These are phyloP conservation scores for Tiaroga cobitis DNA, from an alignment of 2,797 vertebrate species.

Conservation along the genomic window DNA sequence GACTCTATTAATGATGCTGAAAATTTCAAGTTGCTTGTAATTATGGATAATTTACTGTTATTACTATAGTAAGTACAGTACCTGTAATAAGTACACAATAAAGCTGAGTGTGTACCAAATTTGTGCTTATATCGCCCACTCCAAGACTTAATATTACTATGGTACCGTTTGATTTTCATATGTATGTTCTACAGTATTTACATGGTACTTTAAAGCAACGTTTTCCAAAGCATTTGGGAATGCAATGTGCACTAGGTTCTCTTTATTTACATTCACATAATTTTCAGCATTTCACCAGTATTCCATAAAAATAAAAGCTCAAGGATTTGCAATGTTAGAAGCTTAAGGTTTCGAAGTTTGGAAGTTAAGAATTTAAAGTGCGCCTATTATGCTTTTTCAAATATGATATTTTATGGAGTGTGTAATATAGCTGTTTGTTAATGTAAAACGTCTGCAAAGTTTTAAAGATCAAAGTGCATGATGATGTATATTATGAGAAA, in stretches of 20 bases:
- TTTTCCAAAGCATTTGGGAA: neutral
- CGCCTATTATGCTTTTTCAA: too few relatives aligned
- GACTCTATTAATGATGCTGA: neutral
- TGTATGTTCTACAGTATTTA: too few relatives aligned
- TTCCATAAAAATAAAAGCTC: neutral
- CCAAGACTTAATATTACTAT: neutral
- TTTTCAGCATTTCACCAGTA: neutral
- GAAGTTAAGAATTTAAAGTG: neutral
- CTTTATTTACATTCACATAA: neutral
- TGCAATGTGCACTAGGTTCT: neutral
- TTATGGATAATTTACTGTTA: neutral
- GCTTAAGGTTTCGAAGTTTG: neutral
- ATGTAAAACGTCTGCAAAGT: too few relatives aligned
- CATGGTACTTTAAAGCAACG: neutral
- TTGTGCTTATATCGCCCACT: neutral
- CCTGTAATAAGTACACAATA: neutral
- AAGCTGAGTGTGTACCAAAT: neutral
- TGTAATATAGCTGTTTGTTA: too few relatives aligned
- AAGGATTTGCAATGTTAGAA: neutral
- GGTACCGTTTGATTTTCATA: neutral
- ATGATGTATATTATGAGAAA: neutral
- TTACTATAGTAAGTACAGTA: neutral
- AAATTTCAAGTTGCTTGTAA: neutral
- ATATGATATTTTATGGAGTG: too few relatives aligned
- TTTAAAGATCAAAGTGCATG: too few relatives aligned